Conservation (phyloP, 1,140 invertebrate species). For the Eueides isabella region DNA sequence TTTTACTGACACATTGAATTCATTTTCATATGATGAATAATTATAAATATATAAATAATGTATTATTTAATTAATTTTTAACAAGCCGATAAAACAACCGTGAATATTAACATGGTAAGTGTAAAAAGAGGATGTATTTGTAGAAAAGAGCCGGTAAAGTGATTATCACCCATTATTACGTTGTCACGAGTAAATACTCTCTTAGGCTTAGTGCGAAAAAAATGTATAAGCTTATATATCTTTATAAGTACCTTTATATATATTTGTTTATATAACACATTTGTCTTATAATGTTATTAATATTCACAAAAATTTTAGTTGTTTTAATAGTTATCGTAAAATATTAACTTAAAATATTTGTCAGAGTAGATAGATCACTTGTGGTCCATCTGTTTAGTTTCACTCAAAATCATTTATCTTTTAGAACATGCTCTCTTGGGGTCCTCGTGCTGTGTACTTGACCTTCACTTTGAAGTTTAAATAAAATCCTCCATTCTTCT, state of each 20-base stretch:
- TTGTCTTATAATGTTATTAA: no score
- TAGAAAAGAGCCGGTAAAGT: conserved; percentile 6
- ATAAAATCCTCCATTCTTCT: neutral
- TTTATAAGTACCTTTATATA: neutral
- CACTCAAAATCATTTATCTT: neutral
- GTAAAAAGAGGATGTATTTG: neutral
- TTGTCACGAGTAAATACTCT: neutral
- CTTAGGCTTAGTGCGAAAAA: neutral
- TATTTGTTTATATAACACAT: no score
- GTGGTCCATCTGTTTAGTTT: neutral
- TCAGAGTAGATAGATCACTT: neutral
- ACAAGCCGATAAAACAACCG: neutral
- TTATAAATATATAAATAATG: no score
- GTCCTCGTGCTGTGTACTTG: neutral
- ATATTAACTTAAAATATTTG: no score
- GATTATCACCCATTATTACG: conserved; percentile 13
- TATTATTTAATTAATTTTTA: neutral
- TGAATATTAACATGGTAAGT: neutral
- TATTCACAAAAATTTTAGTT: no score
- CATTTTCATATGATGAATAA: no score
- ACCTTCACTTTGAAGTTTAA: neutral
- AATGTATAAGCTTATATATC: neutral
- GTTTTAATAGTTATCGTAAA: no score
- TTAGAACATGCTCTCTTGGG: neutral
- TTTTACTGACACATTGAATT: no score